These are phyloP conservation scores for Prionailurus viverrinus DNA, from an alignment of 2,113 vertebrate genomes.

Conservation along the genomic window DNA sequence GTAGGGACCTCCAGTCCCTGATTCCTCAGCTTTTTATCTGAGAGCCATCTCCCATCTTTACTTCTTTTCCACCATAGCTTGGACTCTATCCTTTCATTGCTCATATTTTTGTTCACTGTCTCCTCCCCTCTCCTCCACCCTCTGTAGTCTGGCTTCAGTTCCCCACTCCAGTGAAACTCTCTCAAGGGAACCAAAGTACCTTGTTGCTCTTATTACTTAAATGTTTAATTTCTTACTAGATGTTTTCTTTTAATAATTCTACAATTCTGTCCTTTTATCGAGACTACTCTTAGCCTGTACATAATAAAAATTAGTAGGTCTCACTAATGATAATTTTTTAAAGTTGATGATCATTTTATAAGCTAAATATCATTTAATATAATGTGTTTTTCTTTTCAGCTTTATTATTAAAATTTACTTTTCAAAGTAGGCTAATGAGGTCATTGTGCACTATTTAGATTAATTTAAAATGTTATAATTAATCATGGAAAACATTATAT, in stretches of 20 bases:
- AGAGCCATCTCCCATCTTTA: not conserved
- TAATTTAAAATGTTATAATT: conserved; percentile 49
- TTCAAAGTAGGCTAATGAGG: conserved; percentile 30
- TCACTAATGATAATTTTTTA: conserved; percentile 16
- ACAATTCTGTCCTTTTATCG: not conserved
- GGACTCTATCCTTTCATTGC: not conserved
- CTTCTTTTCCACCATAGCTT: not conserved
- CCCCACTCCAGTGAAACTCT: not conserved
- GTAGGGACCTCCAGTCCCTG: not conserved
- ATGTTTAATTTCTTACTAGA: not conserved
- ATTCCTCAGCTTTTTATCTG: not conserved
- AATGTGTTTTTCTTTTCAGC: not conserved
- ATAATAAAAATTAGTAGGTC: conserved; percentile 7
- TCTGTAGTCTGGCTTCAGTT: not conserved
- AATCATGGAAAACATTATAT: conserved; percentile 17
- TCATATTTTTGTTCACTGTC: not conserved
- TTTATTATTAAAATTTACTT: conserved; percentile 65
- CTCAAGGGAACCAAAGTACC: not conserved
- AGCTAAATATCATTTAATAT: conserved; percentile 34
- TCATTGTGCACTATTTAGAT: conserved; percentile 43
- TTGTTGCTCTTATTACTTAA: conserved; percentile 10
- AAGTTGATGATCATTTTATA: conserved; percentile 37
- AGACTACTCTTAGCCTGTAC: conserved; percentile 11
- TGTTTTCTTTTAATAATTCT: conserved; percentile 53
- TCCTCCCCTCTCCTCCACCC: not conserved